Evolutionary conservation across 2,113 vertebrate genomes (phyloP).

Genomic region (Pleuronectes platessa): DNA sequence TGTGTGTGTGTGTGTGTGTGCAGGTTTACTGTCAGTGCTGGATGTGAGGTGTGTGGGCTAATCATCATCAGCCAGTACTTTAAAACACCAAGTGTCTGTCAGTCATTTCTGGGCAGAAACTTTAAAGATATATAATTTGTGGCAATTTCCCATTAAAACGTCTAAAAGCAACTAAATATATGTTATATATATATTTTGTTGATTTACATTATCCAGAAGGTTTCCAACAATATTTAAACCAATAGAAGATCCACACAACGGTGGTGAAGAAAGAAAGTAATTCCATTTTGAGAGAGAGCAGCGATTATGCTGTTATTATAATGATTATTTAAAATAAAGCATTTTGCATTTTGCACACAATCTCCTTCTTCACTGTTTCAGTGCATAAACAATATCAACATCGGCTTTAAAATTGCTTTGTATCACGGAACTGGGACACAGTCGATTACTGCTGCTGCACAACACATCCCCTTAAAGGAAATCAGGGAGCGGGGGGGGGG

Average conservation of each 20-base stretch:
- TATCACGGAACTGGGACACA: not conserved
- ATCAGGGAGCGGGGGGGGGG: not conserved
- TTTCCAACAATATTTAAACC: not conserved
- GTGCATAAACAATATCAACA: not conserved
- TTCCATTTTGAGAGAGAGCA: too few relatives aligned
- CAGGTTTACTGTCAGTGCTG: too few relatives aligned
- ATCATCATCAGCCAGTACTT: slow-evolving; percentile 42
- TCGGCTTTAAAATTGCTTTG: not conserved
- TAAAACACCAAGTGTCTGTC: slow-evolving; percentile 11
- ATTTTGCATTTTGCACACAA: not conserved
- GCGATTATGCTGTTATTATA: too few relatives aligned
- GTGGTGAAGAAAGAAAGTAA: too few relatives aligned
- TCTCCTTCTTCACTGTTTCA: not conserved
- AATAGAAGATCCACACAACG: not conserved
- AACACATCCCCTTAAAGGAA: slow-evolving; percentile 13
- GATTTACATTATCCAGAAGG: too few relatives aligned
- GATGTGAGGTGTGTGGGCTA: not conserved
- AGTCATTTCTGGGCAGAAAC: slow-evolving; percentile 11
- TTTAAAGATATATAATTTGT: not conserved
- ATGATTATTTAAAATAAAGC: too few relatives aligned
- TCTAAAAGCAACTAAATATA: not conserved
- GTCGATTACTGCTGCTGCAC: not conserved
- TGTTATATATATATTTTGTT: too few relatives aligned
- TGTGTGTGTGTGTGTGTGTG: not conserved
- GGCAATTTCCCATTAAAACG: too few relatives aligned